Evolutionary conservation across 1,140 invertebrate genomes (phyloP), one percentile per base, ranked within the genome.

Genomic region (Patella vulgata): DNA sequence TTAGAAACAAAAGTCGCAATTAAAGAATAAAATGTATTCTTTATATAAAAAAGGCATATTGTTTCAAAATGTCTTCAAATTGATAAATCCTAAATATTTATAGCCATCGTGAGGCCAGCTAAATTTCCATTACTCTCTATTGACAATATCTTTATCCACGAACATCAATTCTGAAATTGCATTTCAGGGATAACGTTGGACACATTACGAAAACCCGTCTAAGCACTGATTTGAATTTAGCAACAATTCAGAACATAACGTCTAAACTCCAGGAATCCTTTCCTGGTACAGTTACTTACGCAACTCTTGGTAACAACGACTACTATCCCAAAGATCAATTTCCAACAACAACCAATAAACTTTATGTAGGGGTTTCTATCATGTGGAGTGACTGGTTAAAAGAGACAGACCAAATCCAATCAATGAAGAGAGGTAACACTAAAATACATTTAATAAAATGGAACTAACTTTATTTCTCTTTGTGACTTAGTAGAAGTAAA

Each of bases 261-360:
- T 19, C 61, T 21, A 31, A 68, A 2, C 62, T 80, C 0, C 53
- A 47, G 1, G 28, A n/a, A 8, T 30, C 11, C 5, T 76, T 80
- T 36, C 66, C 62, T 0, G 40, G 33, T 19, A 67, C 64, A 9
- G 55, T 58, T 3, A 58, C 74, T 0, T 78, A 73, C 56, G 71
- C 78, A 39, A 66, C 70, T 1, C 70, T 71, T 21, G 78, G 78
- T 47, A 80, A 80, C 70, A 77, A 80, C 63, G 78, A 80, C 70
- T 77, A 75, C 65, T 78, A 54, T 39, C 78, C 78, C 0, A 44
- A 56, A 39, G 63, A 70, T 43, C 78, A 80, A 42, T 78, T 75
- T 46, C 72, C 75, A 0, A 47, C 53, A 8, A 30, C 21, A 17
- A 67, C 66, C 30, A 72, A 74, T 54, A 27, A 36, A n/a, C 55